Percentiles rank a stretch among this genome's conserved stretches.
These are phyloP conservation scores for Spilogale gracilis DNA, from an alignment of 2,113 vertebrate species.

Conservation along the genomic window DNA sequence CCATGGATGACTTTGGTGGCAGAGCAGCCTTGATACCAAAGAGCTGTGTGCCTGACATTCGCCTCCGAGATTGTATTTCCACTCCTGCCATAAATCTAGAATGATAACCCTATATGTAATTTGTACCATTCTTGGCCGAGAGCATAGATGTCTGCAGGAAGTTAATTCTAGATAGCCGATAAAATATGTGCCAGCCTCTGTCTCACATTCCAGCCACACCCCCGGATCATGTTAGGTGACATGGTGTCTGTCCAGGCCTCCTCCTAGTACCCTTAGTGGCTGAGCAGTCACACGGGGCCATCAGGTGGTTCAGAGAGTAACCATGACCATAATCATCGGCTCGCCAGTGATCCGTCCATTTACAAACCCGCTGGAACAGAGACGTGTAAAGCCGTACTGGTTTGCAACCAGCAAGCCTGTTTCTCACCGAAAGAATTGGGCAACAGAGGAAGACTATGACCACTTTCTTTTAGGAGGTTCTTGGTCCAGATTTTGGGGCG, in stretches of 20 bases:
- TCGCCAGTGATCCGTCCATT: not conserved
- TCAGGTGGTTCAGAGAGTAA: conserved; percentile 50
- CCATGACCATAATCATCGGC: not conserved
- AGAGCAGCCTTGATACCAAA: not conserved
- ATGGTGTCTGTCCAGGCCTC: not conserved
- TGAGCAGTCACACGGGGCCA: not conserved
- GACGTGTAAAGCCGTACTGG: not conserved
- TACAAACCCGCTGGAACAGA: not conserved
- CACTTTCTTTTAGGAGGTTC: not conserved
- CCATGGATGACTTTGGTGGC: not conserved
- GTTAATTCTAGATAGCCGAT: not conserved
- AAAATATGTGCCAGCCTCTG: not conserved
- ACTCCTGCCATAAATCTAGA: not conserved
- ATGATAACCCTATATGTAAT: not conserved
- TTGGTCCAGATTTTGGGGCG: not conserved
- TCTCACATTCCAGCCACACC: not conserved
- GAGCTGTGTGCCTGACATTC: accelerated
- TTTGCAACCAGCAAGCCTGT: not conserved
- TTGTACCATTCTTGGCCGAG: not conserved
- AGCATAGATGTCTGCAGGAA: not conserved
- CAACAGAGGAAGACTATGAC: not conserved
- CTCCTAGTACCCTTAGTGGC: not conserved
- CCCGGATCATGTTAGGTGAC: not conserved
- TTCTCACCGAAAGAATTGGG: not conserved
- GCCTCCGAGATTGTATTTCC: not conserved